Conservation (phyloP, 2,113 vertebrate species). For the Cochlearius cochlearius region DNA sequence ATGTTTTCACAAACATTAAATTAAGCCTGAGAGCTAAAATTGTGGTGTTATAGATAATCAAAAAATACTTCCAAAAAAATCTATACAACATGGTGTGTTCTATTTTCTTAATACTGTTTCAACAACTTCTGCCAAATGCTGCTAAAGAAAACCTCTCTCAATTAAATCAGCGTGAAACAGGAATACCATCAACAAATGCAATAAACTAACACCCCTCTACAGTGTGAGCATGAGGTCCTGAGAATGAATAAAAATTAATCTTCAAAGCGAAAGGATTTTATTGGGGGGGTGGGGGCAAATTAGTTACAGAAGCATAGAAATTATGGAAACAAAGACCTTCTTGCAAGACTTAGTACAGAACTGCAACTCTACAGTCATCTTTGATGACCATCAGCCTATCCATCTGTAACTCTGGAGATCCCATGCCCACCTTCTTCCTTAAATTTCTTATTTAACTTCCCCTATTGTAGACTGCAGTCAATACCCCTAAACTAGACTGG, state of each 20-base stretch:
- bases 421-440: neutral
- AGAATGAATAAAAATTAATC: neutral
- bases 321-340: neutral
- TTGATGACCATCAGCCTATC: neutral
- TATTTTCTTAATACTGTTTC: constrained; percentile 26
- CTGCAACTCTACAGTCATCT: neutral
- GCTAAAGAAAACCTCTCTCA: constrained; percentile 28
- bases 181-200: constrained; percentile 17
- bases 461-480: neutral
- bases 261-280: neutral
- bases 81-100: neutral
- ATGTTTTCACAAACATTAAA: too few species aligned
- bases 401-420: neutral
- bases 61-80: constrained; percentile 1
- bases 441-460: neutral
- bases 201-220: neutral
- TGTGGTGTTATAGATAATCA: neutral
- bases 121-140: constrained; percentile 9
- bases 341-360: neutral
- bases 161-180: constrained; percentile 26
- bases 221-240: neutral
- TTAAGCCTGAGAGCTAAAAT: constrained; percentile 18
- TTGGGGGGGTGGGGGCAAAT: neutral
- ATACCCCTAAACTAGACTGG: neutral
- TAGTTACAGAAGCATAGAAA: neutral